Evolutionary conservation across 2,797 vertebrate species (phyloP), one percentile per base, ranked within the genome.

Genomic region (Holocentrus rufus): DNA sequence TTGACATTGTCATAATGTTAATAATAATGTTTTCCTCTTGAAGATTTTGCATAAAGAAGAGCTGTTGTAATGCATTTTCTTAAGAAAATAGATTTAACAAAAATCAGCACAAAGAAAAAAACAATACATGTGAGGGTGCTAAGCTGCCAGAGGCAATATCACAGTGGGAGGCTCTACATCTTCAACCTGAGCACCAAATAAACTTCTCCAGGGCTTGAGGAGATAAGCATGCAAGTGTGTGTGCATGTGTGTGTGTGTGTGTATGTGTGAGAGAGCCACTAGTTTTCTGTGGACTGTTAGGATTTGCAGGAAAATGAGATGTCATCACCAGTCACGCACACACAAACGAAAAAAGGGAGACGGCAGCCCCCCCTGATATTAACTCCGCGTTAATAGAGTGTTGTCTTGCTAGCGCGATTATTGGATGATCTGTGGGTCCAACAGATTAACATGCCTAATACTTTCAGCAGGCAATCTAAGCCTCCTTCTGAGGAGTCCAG

Each of bases 371-470:
- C 49, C 46, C 85, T 83, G 85, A 91, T 90, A 91, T 90, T 90
- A 92, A 80, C 89, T 80, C 80, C 2, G 78, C 73, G 65, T 92
- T 94, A 94, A 93, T 93, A 88, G 91, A 90, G 91, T 87, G 91
- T 90, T 93, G 89, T 91, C 86, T 90, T 89, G 89, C 77, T 52
- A 88, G 90, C 85, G 82, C 52, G 83, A 91, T 93, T 93, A 93
- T 89, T 90, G 91, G 93, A 92, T 91, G 93, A 95, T 92, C 93
- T 94, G 92, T 90, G 91, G 91, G 86, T 90, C 92, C 91, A 94
- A 92, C 91, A 94, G 93, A 95, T 95, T 95, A 94, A 92, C 91
- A 92, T 90, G 87, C 85, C 77, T 93, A 93, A 94, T 93, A 91
- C 90, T 88, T 87, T 92, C 90, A 91, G 90, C 92, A 90, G 91